phyloP scores from a whole-genome alignment of 2,888 invertebrate genomes.

The Branchipolynoe longqiensis region DNA sequence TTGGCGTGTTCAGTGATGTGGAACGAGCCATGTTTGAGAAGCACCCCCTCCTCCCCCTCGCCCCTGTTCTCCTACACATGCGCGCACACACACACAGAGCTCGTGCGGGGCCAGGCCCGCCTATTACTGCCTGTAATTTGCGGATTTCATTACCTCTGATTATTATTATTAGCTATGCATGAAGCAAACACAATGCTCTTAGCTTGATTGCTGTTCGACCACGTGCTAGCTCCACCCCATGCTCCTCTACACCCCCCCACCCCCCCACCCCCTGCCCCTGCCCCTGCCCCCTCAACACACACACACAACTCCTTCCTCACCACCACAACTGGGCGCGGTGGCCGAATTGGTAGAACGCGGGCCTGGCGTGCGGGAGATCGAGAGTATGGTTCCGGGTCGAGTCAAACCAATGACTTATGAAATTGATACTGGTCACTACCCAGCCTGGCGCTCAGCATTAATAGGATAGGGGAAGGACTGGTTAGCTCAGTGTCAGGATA shows the following conservation, averaged over 20 bases:
- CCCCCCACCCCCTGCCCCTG: neutral
- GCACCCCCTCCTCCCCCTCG: neutral
- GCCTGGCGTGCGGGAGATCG: too few species aligned
- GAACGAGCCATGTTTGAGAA: neutral
- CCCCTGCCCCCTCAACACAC: too few species aligned
- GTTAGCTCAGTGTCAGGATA: too few species aligned
- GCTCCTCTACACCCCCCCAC: neutral
- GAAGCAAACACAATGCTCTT: slow-evolving; percentile 54
- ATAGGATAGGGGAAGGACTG: too few species aligned
- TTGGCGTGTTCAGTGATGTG: slow-evolving; percentile 7
- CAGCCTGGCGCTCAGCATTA: too few species aligned
- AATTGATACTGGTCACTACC: too few species aligned
- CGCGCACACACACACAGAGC: neutral
- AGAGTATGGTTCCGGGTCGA: too few species aligned
- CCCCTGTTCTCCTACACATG: neutral
- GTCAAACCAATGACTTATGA: too few species aligned
- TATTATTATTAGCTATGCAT: slow-evolving; percentile 50
- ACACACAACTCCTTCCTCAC: too few species aligned
- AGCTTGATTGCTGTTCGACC: slow-evolving; percentile 36
- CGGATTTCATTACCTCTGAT: slow-evolving; percentile 52
- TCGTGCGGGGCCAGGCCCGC: neutral
- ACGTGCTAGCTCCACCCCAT: neutral
- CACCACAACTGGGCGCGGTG: too few species aligned
- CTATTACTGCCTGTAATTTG: slow-evolving; percentile 50
- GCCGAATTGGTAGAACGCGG: too few species aligned